phyloP scores from a whole-genome alignment of 2,113 vertebrate species.

The Hiodon tergisus region DNA sequence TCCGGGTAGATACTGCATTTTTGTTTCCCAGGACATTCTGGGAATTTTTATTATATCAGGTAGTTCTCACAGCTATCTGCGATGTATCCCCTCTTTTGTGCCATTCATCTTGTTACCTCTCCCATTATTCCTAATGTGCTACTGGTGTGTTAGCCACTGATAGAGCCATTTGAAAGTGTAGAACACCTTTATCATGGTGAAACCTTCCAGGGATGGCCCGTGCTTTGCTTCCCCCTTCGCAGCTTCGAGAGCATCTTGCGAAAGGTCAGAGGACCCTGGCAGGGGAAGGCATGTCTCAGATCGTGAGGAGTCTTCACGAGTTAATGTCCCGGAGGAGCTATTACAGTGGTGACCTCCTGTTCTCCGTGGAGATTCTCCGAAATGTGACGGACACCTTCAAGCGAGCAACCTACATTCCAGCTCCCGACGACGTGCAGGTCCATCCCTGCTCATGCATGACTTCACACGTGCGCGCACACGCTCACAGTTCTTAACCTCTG shows the following conservation, averaged over 20 bases:
- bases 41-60: too few species aligned
- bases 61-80: too few species aligned
- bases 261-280: constrained; percentile 98
- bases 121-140: too few species aligned
- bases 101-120: too few species aligned
- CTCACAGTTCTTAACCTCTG: not conserved
- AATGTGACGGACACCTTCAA: constrained; percentile 99
- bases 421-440: constrained; percentile 94
- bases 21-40: too few species aligned
- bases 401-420: constrained; percentile 95
- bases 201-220: constrained; percentile 13
- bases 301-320: constrained; percentile 92
- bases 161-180: too few species aligned
- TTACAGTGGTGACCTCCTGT: constrained; percentile 97
- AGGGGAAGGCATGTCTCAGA: constrained; percentile 96
- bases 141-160: too few species aligned
- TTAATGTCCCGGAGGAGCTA: constrained; percentile 89
- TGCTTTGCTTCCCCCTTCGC: constrained; percentile 17
- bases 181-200: not conserved
- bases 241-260: constrained; percentile 97
- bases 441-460: not conserved
- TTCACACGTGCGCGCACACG: not conserved
- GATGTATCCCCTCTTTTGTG: too few species aligned
- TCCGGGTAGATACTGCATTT: too few species aligned
- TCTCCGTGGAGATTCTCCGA: constrained; percentile 98